Evolutionary conservation across 2,888 invertebrate genomes (phyloP).

Genomic region (Xestobium rufovillosum): DNA sequence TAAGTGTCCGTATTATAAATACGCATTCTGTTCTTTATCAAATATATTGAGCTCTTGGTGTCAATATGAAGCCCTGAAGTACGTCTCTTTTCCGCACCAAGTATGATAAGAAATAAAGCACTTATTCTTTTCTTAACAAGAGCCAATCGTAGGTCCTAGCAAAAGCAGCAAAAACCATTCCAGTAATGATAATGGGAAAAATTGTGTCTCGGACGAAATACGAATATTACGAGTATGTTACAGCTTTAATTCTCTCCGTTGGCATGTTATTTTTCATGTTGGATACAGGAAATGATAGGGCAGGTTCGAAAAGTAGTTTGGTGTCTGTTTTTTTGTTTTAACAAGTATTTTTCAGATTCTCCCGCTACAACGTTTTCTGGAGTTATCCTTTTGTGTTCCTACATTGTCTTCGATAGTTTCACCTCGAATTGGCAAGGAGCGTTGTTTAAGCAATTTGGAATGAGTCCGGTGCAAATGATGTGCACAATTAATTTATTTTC

Average conservation of each 20-base stretch:
- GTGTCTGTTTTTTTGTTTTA: not conserved
- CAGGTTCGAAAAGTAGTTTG: too few species aligned
- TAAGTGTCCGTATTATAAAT: conserved; percentile 86
- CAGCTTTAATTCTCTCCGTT: conserved; percentile 79
- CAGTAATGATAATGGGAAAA: conserved; percentile 98
- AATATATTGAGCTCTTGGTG: conserved; percentile 99
- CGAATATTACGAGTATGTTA: conserved; percentile 84
- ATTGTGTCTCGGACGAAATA: conserved; percentile 81
- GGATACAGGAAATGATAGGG: conserved; percentile 58
- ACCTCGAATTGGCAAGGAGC: conserved; percentile 97
- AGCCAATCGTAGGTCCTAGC: conserved; percentile 82
- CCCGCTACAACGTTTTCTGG: conserved; percentile 77
- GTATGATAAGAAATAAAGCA: conserved; percentile 42
- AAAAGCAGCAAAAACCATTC: conserved; percentile 97
- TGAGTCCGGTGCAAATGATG: conserved; percentile 89
- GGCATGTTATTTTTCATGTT: conserved; percentile 93
- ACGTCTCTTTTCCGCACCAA: conserved; percentile 96
- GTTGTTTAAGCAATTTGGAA: conserved; percentile 71
- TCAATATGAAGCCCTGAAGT: conserved; percentile 98
- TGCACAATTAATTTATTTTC: conserved; percentile 94
- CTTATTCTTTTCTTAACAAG: conserved; percentile 20
- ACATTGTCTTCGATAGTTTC: conserved; percentile 94
- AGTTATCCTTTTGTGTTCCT: conserved; percentile 73
- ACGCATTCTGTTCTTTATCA: conserved; percentile 91
- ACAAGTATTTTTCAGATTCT: conserved; percentile 40